Evolutionary conservation across 2,113 vertebrate species (phyloP), one percentile per base, ranked within the genome.

Genomic region (Neolamprologus brichardi): DNA sequence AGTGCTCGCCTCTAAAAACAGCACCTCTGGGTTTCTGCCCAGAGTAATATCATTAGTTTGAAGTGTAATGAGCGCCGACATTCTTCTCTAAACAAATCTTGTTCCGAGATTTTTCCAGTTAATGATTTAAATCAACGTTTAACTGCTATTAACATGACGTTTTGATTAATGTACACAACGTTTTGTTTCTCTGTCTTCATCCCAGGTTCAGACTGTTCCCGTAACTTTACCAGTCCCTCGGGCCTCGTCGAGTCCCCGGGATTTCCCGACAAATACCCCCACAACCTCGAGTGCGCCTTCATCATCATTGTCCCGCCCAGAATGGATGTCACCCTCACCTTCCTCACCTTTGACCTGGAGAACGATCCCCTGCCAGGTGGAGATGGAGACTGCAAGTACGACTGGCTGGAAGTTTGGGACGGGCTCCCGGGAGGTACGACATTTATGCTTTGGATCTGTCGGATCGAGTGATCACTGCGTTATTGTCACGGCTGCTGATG

Each of bases 351-450:
- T 3, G 98, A 99, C 96, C 97, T 99, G 5, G 99, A 99, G 95
- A 98, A 99, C 0, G 99, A 99, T 94, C 99, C 98, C 8, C 93
- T 99, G 92, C 98, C 98, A 54, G 95, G 97, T 0, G 97, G 97
- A 3, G 98, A 99, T 64, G 97, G 97, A 23, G 99, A 99, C 92
- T 99, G 99, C 97, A 99, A 99, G 88, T 99, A 99, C 0, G 99
- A 99, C 89, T 99, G 98, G 98, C 96, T 99, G 91, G 98, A 99
- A 91, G 98, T 99, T 93, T 99, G 98, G 98, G 99, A 99, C 1
- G 99, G 99, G 34, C 97, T 99, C 84, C 98, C 98, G 1, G 97
- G 97, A 90, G 98, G 99, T 99, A 95, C 97, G 97, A 51, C 25
- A 5, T 7, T 34, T 82, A 75, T 25, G 6, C 67, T 54, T 46